These are phyloP conservation scores for Chunga burmeisteri DNA, from an alignment of 2,113 vertebrate species.

Conservation along the genomic window DNA sequence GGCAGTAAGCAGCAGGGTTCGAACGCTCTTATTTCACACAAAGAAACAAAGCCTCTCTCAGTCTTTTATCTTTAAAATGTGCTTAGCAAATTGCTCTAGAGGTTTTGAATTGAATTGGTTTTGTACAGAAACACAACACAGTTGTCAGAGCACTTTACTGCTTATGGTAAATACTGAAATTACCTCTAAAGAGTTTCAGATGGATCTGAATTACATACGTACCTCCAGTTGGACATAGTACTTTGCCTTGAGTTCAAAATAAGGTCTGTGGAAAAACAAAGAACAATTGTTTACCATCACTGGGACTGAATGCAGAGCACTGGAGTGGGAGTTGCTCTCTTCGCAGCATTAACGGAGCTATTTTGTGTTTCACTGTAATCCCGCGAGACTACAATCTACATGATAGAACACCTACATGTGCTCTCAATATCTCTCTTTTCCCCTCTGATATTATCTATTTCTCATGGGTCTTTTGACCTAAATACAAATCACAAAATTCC, in stretches of 20 bases:
- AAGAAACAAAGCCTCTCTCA: background rate
- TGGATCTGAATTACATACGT: background rate
- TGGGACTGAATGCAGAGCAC: background rate
- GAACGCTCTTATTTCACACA: background rate
- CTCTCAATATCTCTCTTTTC: background rate
- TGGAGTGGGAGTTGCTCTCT: background rate
- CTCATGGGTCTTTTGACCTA: background rate
- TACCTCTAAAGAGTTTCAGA: background rate
- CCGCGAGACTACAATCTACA: background rate
- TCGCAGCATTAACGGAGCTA: background rate
- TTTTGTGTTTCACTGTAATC: background rate
- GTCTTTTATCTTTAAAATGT: constrained; percentile 7
- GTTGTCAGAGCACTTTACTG: background rate
- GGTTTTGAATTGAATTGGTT: background rate
- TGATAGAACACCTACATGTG: background rate
- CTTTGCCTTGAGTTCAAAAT: constrained; percentile 96
- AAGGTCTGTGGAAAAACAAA: constrained; percentile 81
- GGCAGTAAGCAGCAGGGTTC: background rate
- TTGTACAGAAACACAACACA: background rate
- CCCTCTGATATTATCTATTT: background rate
- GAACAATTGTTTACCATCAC: background rate
- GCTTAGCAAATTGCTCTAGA: constrained; percentile 3
- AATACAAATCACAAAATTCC: background rate
- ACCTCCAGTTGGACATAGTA: constrained; percentile 97
- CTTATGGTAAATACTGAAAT: too few species aligned